A percentile compares a stretch with the other conserved stretches of the same genome.
Evolutionary conservation across 2,113 vertebrate species (phyloP).

Genomic region (Actinemys pallida): DNA sequence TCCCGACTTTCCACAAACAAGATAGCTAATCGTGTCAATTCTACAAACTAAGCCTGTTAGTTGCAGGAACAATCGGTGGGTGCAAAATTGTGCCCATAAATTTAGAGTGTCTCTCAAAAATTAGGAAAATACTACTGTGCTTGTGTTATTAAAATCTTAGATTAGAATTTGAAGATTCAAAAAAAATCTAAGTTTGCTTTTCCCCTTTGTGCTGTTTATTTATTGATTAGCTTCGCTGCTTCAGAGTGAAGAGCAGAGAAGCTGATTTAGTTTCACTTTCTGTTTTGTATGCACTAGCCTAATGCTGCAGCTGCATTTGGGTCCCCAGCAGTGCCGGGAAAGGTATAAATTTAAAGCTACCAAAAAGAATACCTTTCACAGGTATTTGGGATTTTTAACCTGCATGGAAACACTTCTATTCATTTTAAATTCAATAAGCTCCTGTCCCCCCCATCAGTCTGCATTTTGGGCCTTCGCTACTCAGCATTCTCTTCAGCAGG

Average conservation of each 20-base stretch:
- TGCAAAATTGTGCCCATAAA: neutral
- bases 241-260: conserved; percentile 22
- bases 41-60: neutral
- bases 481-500: fast-evolving
- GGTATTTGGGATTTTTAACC: conserved; percentile 1
- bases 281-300: conserved; percentile 53
- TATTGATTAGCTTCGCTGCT: neutral
- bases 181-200: conserved; percentile 37
- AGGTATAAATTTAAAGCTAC: conserved; percentile 45
- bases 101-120: neutral
- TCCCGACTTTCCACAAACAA: neutral
- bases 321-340: neutral
- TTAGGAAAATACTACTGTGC: neutral
- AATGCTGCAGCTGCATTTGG: conserved; percentile 40
- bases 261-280: conserved; percentile 71
- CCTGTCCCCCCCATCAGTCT: neutral
- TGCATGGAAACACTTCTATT: neutral
- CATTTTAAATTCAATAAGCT: neutral
- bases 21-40: fast-evolving
- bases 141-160: neutral
- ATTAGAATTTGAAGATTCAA: neutral
- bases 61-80: neutral
- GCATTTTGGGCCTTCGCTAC: conserved; percentile 37
- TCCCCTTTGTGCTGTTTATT: conserved; percentile 29
- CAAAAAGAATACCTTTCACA: conserved; percentile 26